phyloP scores from a whole-genome alignment of 2,888 invertebrate genomes.

The Lypha dubia region DNA sequence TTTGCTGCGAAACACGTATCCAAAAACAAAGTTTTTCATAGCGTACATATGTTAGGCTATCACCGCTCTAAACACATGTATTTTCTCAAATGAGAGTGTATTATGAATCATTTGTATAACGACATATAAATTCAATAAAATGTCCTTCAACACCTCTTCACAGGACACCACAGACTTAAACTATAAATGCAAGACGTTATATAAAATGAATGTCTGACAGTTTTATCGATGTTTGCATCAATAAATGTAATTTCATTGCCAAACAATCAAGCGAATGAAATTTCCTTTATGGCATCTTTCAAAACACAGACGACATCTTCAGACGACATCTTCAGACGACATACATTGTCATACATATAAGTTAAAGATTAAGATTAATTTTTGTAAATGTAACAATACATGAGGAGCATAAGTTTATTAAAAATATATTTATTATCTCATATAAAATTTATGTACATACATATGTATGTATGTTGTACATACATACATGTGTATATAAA shows the following conservation, averaged over 20 bases:
- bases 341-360: conserved; percentile 18
- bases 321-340: conserved; percentile 32
- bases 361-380: conserved; percentile 66
- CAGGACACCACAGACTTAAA: conserved; percentile 41
- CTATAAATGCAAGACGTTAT: conserved; percentile 7
- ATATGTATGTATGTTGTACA: background rate
- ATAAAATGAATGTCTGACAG: conserved; percentile 69
- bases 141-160: conserved; percentile 61
- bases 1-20: too few species aligned
- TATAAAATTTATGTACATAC: background rate
- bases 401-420: conserved; percentile 8
- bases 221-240: conserved; percentile 75
- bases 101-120: conserved; percentile 41
- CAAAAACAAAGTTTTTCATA: too few species aligned
- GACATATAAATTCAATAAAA: conserved; percentile 35
- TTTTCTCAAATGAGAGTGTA: background rate
- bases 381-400: conserved; percentile 50
- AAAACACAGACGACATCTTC: conserved; percentile 14
- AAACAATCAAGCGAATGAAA: conserved; percentile 64
- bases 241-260: conserved; percentile 73
- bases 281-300: conserved; percentile 38
- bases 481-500: conserved; percentile 1
- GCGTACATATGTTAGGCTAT: too few species aligned
- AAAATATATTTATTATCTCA: background rate
- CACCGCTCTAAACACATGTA: conserved; percentile 23